Evolutionary conservation across 2,797 vertebrate species (phyloP), one percentile per base, ranked within the genome.

Genomic region (Sylvia borin): DNA sequence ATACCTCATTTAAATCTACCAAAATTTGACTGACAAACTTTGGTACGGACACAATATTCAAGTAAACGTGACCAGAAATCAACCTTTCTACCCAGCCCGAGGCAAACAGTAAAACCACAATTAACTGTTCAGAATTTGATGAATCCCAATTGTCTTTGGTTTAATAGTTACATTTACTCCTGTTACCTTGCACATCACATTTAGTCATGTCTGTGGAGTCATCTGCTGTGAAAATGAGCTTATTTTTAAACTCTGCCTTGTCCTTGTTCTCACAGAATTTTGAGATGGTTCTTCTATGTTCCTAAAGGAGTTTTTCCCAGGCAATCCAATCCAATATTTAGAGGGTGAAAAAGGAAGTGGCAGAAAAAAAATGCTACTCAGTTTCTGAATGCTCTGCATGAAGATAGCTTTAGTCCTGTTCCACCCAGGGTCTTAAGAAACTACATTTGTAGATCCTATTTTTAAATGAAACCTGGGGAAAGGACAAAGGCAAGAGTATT

Each of bases 121-220:
- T 22, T 75, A 95, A 77, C 5, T 50, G 5, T 88, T 95, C 85
- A 95, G 83, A 48, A 61, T 64, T 60, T 94, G 66, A 85, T 81
- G 45, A 90, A 90, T 90, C 47, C 67, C 47, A 90, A 53, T 27
- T n/a, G 34, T 38, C 29, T 73, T 75, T 43, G 7, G 11, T 92
- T 82, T 12, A 60, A 38, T 9, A 92, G 45, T n/a, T 19, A 91
- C 43, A 80, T 61, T 91, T 76, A 71, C 10, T 50, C 74, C 82
- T 94, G 88, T 92, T 93, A 95, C 34, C 42, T 96, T 96, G 91
- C 86, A 96, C 70, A 97, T 88, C 83, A 95, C 87, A 94, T 71
- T 90, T 43, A 79, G 32, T 92, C 22, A 43, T 2, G 50, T 76
- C 67, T 75, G 53, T 47, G 72, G 42, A 88, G 26, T 67, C 88